phyloP scores from a whole-genome alignment of 2,113 vertebrate species.

The Prunella fulvescens region DNA sequence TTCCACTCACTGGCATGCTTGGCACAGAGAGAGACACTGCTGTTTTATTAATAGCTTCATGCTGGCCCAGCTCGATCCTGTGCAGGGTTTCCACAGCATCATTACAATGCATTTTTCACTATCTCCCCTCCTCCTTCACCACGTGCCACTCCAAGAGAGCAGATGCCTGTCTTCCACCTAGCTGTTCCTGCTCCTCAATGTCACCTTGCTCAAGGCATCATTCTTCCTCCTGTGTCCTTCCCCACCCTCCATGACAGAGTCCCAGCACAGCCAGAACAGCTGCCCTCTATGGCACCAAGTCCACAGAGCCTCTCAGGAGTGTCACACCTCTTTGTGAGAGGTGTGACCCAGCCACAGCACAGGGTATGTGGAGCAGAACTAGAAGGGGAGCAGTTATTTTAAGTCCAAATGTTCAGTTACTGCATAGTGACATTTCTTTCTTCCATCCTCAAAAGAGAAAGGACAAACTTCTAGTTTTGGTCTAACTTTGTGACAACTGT shows the following conservation, averaged over 20 bases:
- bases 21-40: slow-evolving; percentile 17
- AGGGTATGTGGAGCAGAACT: neutral
- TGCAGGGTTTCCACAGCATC: slow-evolving; percentile 9
- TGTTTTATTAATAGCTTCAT: slow-evolving; percentile 47
- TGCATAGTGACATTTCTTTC: neutral
- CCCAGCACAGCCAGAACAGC: neutral
- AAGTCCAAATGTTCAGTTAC: neutral
- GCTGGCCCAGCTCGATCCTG: slow-evolving; percentile 20
- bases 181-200: neutral
- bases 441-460: neutral
- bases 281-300: neutral
- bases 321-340: neutral
- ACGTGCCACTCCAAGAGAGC: neutral
- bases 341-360: neutral
- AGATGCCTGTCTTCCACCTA: neutral
- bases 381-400: neutral
- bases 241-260: neutral
- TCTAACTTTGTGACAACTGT: neutral
- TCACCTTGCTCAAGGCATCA: neutral
- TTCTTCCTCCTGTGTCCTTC: neutral
- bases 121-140: neutral
- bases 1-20: slow-evolving; percentile 8
- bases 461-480: neutral
- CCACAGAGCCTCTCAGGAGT: neutral
- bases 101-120: neutral